A percentile compares a stretch with the other conserved stretches of the same genome.
Evolutionary conservation across 2,113 vertebrate genomes (phyloP).

Genomic region (Enhydra lutris): DNA sequence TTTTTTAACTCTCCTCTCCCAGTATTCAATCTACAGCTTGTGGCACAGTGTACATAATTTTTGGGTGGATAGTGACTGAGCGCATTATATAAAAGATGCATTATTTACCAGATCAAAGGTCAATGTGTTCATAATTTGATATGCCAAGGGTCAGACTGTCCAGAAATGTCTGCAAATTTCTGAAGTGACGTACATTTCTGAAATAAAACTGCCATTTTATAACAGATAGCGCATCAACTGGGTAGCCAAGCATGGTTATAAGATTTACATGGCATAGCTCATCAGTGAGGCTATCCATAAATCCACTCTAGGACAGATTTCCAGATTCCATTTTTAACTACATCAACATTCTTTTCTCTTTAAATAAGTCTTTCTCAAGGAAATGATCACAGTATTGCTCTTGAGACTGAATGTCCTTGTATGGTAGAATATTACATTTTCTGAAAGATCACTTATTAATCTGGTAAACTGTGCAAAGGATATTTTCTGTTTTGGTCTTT

Average conservation of each 20-base stretch:
- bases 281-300: constrained; percentile 46
- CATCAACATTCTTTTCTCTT: constrained; percentile 61
- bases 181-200: constrained; percentile 67
- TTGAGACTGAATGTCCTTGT: neutral
- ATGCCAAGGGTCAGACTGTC: constrained; percentile 67
- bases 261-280: constrained; percentile 53
- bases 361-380: constrained; percentile 62
- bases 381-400: neutral
- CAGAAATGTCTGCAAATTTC: constrained; percentile 74
- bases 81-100: constrained; percentile 70
- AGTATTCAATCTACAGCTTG: constrained; percentile 27
- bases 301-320: constrained; percentile 50
- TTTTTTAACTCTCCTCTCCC: constrained; percentile 46
- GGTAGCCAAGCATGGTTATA: constrained; percentile 54
- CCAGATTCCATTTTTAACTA: constrained; percentile 40
- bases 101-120: constrained; percentile 75
- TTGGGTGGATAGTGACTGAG: constrained; percentile 51
- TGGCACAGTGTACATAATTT: constrained; percentile 33
- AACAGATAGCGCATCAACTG: constrained; percentile 57
- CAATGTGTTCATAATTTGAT: constrained; percentile 77
- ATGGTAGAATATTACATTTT: neutral
- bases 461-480: neutral
- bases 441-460: constrained; percentile 5
- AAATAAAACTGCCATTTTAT: constrained; percentile 69
- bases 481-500: neutral